These are phyloP conservation scores for Drosophila rhopaloa DNA, from an alignment of 1,140 invertebrate genomes.

Conservation along the genomic window DNA sequence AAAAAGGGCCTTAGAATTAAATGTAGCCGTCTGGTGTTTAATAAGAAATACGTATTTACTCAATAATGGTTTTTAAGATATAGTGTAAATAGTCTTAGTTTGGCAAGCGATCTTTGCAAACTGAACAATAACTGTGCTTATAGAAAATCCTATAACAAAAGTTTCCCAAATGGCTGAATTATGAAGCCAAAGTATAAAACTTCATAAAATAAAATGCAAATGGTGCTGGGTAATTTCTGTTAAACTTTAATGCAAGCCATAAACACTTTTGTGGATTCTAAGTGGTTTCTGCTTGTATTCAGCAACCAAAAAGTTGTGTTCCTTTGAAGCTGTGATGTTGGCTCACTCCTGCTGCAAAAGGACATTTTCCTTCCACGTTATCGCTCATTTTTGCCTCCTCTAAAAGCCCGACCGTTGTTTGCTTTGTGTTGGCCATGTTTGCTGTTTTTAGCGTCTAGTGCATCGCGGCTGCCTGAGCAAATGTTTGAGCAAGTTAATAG, in stretches of 20 bases:
- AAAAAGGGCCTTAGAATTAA: neutral
- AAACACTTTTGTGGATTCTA: neutral
- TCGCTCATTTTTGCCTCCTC: conserved; percentile 41
- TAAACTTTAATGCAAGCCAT: neutral
- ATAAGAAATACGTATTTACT: neutral
- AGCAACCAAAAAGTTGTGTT: conserved; percentile 16
- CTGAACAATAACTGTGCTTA: too few relatives aligned
- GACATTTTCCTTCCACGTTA: conserved; percentile 32
- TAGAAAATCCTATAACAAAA: too few relatives aligned
- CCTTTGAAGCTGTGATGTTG: conserved; percentile 26
- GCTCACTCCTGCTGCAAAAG: conserved; percentile 20
- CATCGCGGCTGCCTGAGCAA: conserved; percentile 69
- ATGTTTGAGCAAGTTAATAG: conserved; percentile 79
- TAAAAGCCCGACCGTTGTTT: conserved; percentile 42
- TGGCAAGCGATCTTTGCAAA: too few relatives aligned
- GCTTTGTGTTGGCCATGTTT: conserved; percentile 59
- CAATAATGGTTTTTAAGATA: too few relatives aligned
- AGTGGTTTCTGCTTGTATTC: conserved; percentile 4
- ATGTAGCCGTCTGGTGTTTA: neutral
- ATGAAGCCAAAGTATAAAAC: neutral
- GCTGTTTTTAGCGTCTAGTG: conserved; percentile 61
- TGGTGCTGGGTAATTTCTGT: neutral
- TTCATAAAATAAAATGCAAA: neutral
- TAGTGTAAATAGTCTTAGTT: too few relatives aligned
- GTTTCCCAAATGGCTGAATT: neutral